Evolutionary conservation across 1,140 invertebrate genomes (phyloP).

Genomic region (Pogonomyrmex californicus): DNA sequence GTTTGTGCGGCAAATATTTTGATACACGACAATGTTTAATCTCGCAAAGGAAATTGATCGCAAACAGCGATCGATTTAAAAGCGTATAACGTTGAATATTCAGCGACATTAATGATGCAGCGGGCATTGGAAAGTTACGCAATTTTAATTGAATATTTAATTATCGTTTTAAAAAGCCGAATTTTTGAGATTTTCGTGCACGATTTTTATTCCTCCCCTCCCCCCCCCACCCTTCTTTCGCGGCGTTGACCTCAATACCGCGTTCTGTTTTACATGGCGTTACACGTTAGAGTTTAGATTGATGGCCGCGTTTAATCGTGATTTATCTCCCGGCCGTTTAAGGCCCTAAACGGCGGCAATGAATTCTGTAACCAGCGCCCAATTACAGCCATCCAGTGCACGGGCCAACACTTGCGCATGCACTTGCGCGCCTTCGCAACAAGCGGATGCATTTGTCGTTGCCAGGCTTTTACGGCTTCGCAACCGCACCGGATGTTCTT

Average conservation of each 20-base stretch:
- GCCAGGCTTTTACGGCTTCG: conserved; percentile 52
- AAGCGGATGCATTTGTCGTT: conserved; percentile 54
- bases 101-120: not conserved
- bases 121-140: not conserved
- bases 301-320: conserved; percentile 56
- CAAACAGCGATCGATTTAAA: not conserved
- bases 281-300: conserved; percentile 28
- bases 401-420: conserved; percentile 38
- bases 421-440: conserved; percentile 43
- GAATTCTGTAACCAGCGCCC: conserved; percentile 59
- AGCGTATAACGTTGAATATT: not conserved
- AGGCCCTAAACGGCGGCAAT: conserved; percentile 59
- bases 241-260: not conserved
- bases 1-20: not conserved
- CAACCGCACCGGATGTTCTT: conserved; percentile 48
- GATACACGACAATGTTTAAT: conserved; percentile 6
- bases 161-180: not conserved
- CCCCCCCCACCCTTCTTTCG: not conserved
- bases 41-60: not conserved
- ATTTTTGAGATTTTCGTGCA: not conserved
- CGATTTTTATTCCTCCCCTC: not conserved
- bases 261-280: conserved; percentile 12
- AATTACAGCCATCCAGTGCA: conserved; percentile 57
- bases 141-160: conserved; percentile 15
- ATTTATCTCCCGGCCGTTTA: conserved; percentile 56